Conservation (phyloP, 2,113 vertebrate species). For the Craseonycteris thonglongyai region DNA sequence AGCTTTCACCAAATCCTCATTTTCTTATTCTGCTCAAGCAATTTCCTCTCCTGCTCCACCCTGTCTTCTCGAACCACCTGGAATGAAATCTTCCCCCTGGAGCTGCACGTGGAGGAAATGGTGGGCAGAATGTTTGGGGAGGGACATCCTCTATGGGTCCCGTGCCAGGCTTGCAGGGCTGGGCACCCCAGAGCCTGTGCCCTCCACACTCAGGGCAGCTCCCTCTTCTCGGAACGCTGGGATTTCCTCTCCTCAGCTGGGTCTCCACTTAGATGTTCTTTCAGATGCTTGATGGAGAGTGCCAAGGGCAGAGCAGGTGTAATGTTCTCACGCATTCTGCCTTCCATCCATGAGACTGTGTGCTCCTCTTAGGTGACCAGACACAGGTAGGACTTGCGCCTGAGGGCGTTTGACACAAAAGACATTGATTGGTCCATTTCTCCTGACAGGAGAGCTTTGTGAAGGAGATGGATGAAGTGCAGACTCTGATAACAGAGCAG, state of each 20-base stretch:
- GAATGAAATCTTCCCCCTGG: not conserved
- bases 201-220: not conserved
- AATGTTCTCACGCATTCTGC: not conserved
- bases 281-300: not conserved
- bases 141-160: not conserved
- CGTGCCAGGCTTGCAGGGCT: not conserved
- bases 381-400: not conserved
- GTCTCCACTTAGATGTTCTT: not conserved
- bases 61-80: not conserved
- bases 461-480: not conserved
- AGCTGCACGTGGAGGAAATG: not conserved
- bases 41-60: not conserved
- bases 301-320: not conserved
- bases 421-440: not conserved
- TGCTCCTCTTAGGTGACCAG: not conserved
- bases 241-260: not conserved
- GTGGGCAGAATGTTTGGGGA: not conserved
- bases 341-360: fast-evolving
- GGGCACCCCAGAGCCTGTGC: fast-evolving
- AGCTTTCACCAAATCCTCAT: not conserved
- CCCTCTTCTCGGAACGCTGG: not conserved
- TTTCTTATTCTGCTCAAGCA: not conserved
- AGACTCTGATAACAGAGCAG: not conserved
- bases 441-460: not conserved
- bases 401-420: not conserved